These are phyloP conservation scores for Laterallus jamaicensis DNA, from an alignment of 2,113 vertebrate genomes.

Conservation along the genomic window DNA sequence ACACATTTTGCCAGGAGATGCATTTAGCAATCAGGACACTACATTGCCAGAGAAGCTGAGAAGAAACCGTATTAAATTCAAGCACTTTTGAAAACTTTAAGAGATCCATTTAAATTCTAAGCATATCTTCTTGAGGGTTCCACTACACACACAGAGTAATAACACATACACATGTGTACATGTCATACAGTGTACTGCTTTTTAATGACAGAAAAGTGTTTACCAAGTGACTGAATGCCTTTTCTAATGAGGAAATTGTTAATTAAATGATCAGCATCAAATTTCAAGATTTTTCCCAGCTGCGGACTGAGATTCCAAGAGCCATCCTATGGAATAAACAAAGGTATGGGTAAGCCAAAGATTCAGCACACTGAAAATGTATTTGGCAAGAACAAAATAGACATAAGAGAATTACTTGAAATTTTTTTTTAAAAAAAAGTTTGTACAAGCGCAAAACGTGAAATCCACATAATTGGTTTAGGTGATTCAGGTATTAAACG, in stretches of 20 bases:
- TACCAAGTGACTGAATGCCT: constrained; percentile 86
- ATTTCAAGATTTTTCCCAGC: constrained; percentile 73
- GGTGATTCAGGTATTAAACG: neutral
- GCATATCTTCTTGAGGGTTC: neutral
- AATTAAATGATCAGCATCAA: constrained; percentile 75
- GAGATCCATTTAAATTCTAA: neutral
- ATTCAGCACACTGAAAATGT: neutral
- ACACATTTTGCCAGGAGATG: neutral
- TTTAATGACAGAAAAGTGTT: constrained; percentile 3
- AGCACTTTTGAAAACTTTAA: neutral
- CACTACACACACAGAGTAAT: neutral
- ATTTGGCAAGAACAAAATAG: neutral
- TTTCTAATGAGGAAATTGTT: constrained; percentile 79
- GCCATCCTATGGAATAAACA: constrained; percentile 76
- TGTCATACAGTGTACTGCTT: neutral
- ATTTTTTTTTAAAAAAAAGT: neutral
- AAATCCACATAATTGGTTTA: neutral
- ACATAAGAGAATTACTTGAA: neutral
- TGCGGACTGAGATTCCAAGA: constrained; percentile 81
- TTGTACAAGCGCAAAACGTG: neutral
- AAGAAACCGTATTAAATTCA: neutral
- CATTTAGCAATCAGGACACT: neutral
- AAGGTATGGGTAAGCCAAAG: neutral
- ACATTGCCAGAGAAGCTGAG: neutral
- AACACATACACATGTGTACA: neutral